phyloP scores from a whole-genome alignment of 2,888 invertebrate species.

The Panorpa germanica region DNA sequence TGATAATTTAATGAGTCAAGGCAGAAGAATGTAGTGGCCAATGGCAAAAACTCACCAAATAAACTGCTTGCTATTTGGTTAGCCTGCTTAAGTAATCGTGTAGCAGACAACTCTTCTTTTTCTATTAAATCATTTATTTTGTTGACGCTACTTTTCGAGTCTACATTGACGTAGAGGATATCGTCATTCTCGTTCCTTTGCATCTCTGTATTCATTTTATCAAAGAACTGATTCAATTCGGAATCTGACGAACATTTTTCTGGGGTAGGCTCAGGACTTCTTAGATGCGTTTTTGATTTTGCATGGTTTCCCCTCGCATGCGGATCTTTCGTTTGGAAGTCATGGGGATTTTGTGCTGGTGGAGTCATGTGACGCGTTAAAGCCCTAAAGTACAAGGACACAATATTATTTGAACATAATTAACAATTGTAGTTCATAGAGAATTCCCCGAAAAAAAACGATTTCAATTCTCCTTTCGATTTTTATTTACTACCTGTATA shows the following conservation, averaged over 20 bases:
- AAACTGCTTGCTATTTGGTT: too few species aligned
- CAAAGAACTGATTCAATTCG: conserved; percentile 25
- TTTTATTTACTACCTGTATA: conserved; percentile 35
- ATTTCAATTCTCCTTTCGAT: conserved; percentile 6
- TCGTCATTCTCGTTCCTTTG: too few species aligned
- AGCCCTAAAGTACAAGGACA: conserved; percentile 28
- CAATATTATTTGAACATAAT: conserved; percentile 6
- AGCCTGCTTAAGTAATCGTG: too few species aligned
- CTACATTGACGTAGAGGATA: too few species aligned
- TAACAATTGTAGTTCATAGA: conserved; percentile 1
- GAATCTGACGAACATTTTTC: conserved; percentile 28
- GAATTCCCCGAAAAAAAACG: conserved; percentile 3
- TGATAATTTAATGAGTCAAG: too few species aligned
- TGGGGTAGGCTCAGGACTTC: conserved; percentile 21
- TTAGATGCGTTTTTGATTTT: conserved; percentile 13
- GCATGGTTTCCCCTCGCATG: conserved; percentile 9
- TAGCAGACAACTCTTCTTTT: too few species aligned
- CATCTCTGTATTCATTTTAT: conserved; percentile 18
- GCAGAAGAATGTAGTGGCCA: too few species aligned
- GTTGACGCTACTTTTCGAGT: too few species aligned
- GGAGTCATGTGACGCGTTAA: conserved; percentile 52
- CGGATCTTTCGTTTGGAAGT: too few species aligned
- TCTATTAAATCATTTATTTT: too few species aligned
- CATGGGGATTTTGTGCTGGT: too few species aligned
- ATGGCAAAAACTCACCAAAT: too few species aligned